A percentile compares a stretch with the other conserved stretches of the same genome.
Evolutionary conservation across 2,888 invertebrate genomes (phyloP).

Genomic region (Drosophila paranaensis): DNA sequence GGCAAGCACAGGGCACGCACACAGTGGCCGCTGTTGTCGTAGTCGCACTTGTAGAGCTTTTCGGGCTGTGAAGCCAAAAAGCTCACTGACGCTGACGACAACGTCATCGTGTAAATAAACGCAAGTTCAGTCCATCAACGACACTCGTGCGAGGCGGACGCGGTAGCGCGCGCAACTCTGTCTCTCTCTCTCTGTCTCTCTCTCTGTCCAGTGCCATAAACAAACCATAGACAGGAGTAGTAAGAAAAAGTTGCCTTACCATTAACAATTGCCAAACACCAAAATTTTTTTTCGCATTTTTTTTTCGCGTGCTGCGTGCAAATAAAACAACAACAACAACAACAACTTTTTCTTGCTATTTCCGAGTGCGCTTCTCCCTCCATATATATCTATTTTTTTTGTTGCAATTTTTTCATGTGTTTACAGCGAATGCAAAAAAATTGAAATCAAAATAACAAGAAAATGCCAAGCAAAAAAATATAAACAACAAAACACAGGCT

Average conservation of each 20-base stretch:
- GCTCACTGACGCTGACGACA: slow-evolving; percentile 39
- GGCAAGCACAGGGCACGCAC: slow-evolving; percentile 38
- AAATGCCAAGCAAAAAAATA: slow-evolving; percentile 29
- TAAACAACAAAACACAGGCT: slow-evolving; percentile 36
- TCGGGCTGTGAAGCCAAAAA: slow-evolving; percentile 44
- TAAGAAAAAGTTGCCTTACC: slow-evolving; percentile 38
- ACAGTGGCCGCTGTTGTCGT: slow-evolving; percentile 43
- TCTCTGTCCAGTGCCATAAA: slow-evolving; percentile 50
- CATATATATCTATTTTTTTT: slow-evolving; percentile 23
- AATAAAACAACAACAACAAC: slow-evolving; percentile 30
- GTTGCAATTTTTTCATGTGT: slow-evolving; percentile 52
- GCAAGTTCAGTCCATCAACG: slow-evolving; percentile 77
- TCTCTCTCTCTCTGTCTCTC: slow-evolving; percentile 29
- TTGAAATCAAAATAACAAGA: slow-evolving; percentile 6
- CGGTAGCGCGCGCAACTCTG: slow-evolving; percentile 42
- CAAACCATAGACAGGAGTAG: slow-evolving; percentile 47
- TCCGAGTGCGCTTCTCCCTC: slow-evolving; percentile 1
- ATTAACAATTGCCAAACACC: slow-evolving; percentile 5
- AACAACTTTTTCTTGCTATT: slow-evolving; percentile 35
- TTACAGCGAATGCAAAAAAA: slow-evolving; percentile 18
- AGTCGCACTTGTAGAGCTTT: slow-evolving; percentile 62
- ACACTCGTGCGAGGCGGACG: slow-evolving; percentile 76
- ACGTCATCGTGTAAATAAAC: slow-evolving; percentile 63
- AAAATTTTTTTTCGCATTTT: slow-evolving; percentile 1
- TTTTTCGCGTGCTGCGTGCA: slow-evolving; percentile 46